Percentiles rank a stretch among this genome's conserved stretches.
phyloP scores from a whole-genome alignment of 1,140 invertebrate genomes.

The Lithobius niger region DNA sequence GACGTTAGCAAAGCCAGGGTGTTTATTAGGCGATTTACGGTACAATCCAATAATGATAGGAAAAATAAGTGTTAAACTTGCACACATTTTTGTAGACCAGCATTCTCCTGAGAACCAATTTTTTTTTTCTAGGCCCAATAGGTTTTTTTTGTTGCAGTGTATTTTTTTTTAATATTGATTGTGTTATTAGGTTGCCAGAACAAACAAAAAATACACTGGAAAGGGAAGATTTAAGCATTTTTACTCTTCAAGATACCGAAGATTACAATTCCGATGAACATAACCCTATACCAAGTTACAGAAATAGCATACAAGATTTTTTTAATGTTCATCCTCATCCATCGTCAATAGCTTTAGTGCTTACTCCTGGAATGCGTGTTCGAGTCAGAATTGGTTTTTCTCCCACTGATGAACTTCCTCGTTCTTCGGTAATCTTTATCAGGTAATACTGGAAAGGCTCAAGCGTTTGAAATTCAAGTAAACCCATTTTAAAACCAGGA shows the following conservation, averaged over 20 bases:
- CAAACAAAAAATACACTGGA: slow-evolving; percentile 27
- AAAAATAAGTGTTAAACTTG: no score
- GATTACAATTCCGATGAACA: slow-evolving; percentile 29
- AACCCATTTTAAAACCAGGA: no score
- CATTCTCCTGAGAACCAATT: slow-evolving; percentile 16
- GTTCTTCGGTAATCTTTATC: slow-evolving; percentile 39
- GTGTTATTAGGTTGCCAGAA: background rate
- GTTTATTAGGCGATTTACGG: no score
- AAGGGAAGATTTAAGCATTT: slow-evolving; percentile 33
- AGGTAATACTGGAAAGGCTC: no score
- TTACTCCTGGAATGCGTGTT: slow-evolving; percentile 36
- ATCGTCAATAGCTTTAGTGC: slow-evolving; percentile 34
- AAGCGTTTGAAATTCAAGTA: no score
- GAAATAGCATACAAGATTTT: slow-evolving; percentile 33
- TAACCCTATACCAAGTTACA: slow-evolving; percentile 30
- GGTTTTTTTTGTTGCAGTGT: background rate
- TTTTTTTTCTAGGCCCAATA: background rate
- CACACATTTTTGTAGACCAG: slow-evolving; percentile 4
- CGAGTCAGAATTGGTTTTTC: slow-evolving; percentile 38
- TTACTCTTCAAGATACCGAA: slow-evolving; percentile 37
- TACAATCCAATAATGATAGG: no score
- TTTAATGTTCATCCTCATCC: slow-evolving; percentile 32
- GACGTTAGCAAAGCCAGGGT: no score
- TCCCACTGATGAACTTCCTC: slow-evolving; percentile 35
- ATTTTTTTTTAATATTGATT: slow-evolving; percentile 1